Evolutionary conservation across 2,113 vertebrate species (phyloP).

Genomic region (Sialia sialis): DNA sequence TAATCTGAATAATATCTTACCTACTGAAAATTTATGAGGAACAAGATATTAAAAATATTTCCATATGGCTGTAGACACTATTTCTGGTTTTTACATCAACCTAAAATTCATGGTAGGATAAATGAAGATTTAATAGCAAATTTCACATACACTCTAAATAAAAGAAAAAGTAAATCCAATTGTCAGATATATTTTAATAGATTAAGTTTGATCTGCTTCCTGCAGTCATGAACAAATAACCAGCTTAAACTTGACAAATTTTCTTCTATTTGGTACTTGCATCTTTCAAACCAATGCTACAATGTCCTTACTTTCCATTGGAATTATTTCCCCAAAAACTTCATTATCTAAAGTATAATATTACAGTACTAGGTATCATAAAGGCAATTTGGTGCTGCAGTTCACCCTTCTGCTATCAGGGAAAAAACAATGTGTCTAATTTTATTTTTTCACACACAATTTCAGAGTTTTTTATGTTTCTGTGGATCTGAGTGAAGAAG

Average conservation of each 20-base stretch:
- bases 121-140: not conserved
- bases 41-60: not conserved
- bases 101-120: not conserved
- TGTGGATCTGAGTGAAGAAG: not conserved
- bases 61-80: not conserved
- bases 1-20: not conserved
- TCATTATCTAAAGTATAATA: not conserved
- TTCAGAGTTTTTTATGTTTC: not conserved
- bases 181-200: not conserved
- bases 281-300: not conserved
- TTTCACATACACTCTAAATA: not conserved
- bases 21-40: not conserved
- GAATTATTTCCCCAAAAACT: not conserved
- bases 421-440: not conserved
- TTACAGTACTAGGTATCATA: not conserved
- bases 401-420: not conserved
- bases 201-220: not conserved
- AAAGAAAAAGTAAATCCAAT: not conserved
- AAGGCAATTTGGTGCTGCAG: not conserved
- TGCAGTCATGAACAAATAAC: not conserved
- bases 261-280: not conserved
- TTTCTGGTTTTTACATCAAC: not conserved
- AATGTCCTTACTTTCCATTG: not conserved
- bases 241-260: not conserved
- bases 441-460: accelerated